Evolutionary conservation across 2,113 vertebrate genomes (phyloP), one percentile per base, ranked within the genome.

Genomic region (Hemiprocne comata): DNA sequence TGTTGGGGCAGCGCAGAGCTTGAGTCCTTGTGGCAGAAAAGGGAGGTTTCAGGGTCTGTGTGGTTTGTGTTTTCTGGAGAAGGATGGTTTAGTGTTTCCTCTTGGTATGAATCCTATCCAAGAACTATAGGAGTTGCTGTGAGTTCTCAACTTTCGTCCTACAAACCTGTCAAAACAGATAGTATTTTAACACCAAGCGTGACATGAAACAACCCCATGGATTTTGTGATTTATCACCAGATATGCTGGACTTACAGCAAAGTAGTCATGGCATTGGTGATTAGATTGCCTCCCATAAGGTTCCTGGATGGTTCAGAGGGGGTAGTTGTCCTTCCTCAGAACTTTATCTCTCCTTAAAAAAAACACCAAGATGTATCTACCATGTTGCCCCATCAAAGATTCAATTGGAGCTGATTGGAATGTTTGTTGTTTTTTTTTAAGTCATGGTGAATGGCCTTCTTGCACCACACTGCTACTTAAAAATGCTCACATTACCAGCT

Each of bases 31-130:
- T 36, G 28, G 25, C 42, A 67, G 42, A 88, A 88, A 76, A 42
- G 26, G 29, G 46, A 81, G 48, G 12, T 60, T 85, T 80, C 67
- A 72, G 15, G 46, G 64, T 80, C 72, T n/a, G 7, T 46, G 46
- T 44, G 62, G 54, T 76, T 91, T 90, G 42, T 50, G 11, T 80
- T 92, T 93, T 81, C 79, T 80, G 72, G 51, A n/a, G 28, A 51
- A 26, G 48, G 60, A 24, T 70, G 69, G 17, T 44, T 88, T 62
- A 54, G 75, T 82, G 62, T 33, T 79, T 82, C 61, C 14, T 87
- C 17, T 14, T 58, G 64, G 29, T 50, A 25, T 54, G 50, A 66
- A 58, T 73, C 51, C 23, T 88, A 76, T 70, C 25, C 29, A 66
- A 51, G 67, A 88, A 33, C 54, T 50, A 2, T 0, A 24, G 38